phyloP scores from a whole-genome alignment of 2,888 invertebrate species.

The Papilio protenor region DNA sequence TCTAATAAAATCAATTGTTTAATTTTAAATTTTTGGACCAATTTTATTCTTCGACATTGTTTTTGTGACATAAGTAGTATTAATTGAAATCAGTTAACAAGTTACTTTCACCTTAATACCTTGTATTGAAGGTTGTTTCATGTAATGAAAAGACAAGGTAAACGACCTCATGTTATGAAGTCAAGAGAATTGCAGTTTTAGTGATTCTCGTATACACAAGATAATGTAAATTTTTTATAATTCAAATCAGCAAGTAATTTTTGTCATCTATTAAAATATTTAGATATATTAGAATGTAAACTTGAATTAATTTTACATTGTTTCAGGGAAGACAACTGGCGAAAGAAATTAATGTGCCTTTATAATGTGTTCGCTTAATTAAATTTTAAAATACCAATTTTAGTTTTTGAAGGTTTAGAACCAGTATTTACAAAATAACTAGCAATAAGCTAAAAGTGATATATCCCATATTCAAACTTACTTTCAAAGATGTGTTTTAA shows the following conservation, averaged over 20 bases:
- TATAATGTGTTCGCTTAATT: neutral
- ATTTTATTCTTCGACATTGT: neutral
- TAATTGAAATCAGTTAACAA: neutral
- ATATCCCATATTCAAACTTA: neutral
- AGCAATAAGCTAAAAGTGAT: neutral
- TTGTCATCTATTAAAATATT: neutral
- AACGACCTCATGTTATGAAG: neutral
- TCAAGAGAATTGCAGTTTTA: neutral
- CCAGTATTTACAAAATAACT: neutral
- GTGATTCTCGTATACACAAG: neutral
- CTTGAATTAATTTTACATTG: neutral
- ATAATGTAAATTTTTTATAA: neutral
- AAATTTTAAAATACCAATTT: neutral
- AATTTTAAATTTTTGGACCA: neutral
- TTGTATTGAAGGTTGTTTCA: neutral
- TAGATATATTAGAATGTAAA: neutral
- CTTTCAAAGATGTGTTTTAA: conserved; percentile 5
- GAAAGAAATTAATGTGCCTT: neutral
- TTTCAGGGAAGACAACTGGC: neutral
- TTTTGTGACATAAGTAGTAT: neutral
- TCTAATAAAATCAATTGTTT: neutral
- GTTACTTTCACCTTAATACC: neutral
- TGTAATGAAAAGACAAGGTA: neutral
- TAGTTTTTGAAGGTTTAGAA: neutral
- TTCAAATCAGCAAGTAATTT: neutral